These are phyloP conservation scores for Chromoteleia sp. DNA, from an alignment of 2,888 invertebrate genomes.

Conservation along the genomic window DNA sequence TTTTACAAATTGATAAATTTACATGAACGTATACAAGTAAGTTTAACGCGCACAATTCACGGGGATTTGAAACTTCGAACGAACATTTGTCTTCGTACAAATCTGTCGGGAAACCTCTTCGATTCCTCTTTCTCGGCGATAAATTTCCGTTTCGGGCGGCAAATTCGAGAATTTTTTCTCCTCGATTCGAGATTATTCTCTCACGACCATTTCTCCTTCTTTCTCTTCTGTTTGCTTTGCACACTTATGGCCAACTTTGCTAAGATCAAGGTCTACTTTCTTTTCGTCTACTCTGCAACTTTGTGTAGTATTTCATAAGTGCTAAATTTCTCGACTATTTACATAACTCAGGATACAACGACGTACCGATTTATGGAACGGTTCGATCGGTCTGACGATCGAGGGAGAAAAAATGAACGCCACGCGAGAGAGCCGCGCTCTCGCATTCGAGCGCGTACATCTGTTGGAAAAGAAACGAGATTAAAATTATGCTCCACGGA, in stretches of 20 bases:
- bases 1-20: no score
- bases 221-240: slow-evolving; percentile 48
- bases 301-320: slow-evolving; percentile 61
- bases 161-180: slow-evolving; percentile 31
- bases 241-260: slow-evolving; percentile 53
- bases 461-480: slow-evolving; percentile 53
- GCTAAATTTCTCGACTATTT: slow-evolving; percentile 58
- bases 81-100: no score
- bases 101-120: neutral
- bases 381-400: slow-evolving; percentile 40
- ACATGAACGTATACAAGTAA: no score
- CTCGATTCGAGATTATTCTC: slow-evolving; percentile 17
- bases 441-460: slow-evolving; percentile 41
- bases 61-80: no score
- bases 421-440: slow-evolving; percentile 31
- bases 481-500: slow-evolving; percentile 46
- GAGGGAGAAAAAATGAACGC: slow-evolving; percentile 11
- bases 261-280: slow-evolving; percentile 61
- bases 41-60: no score
- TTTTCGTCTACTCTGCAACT: slow-evolving; percentile 48
- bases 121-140: neutral
- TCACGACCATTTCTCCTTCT: slow-evolving; percentile 48
- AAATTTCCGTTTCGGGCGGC: slow-evolving; percentile 17
- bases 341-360: slow-evolving; percentile 48
- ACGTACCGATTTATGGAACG: slow-evolving; percentile 53